A percentile compares a stretch with the other conserved stretches of the same genome.
Conservation (phyloP, 1,140 invertebrate species). For the Listronotus oregonensis region DNA sequence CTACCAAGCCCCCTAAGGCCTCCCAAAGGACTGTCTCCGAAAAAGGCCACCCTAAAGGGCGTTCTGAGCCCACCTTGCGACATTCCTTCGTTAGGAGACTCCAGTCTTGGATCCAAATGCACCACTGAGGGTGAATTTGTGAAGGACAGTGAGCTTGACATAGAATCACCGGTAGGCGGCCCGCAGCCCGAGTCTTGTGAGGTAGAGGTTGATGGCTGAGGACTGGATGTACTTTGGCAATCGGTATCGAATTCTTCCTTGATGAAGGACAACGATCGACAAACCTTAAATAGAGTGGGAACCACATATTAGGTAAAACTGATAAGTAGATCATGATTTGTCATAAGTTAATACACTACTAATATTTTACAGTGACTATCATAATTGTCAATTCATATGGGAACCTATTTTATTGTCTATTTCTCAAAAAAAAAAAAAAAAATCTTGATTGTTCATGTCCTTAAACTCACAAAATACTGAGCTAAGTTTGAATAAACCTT, state of each 20-base stretch:
- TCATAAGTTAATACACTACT: no score
- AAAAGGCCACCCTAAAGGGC: constrained; percentile 16
- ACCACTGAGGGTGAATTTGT: constrained; percentile 17
- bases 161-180: constrained; percentile 3
- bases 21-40: constrained; percentile 23
- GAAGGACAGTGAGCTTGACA: constrained; percentile 6
- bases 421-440: no score
- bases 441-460: no score
- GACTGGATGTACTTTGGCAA: not conserved
- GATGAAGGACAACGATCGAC: constrained; percentile 50
- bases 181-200: constrained; percentile 12
- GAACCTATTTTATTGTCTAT: no score
- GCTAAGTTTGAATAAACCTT: no score
- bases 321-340: no score
- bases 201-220: constrained; percentile 7
- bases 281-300: constrained; percentile 42
- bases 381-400: no score
- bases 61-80: constrained; percentile 12
- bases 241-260: constrained; percentile 42
- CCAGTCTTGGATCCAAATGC: constrained; percentile 36
- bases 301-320: no score
- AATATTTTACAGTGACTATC: no score
- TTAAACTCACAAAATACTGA: no score
- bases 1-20: constrained; percentile 9
- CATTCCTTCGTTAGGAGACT: constrained; percentile 22